Conservation (phyloP, 2,888 invertebrate genomes). For the Nephrotoma appendiculata region DNA sequence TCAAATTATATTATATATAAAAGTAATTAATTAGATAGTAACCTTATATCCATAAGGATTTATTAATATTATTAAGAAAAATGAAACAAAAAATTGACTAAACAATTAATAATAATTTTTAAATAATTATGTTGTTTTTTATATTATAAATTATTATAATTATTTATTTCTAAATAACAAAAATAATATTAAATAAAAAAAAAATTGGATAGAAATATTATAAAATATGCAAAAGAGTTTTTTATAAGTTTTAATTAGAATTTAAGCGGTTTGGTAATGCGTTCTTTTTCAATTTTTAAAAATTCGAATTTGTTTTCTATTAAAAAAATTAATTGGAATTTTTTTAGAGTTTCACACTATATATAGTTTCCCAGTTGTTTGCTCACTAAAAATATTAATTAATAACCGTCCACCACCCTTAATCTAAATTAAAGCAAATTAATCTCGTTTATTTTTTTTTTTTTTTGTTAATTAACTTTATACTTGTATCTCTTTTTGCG, state of each 20-base stretch:
- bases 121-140: not conserved
- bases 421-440: not conserved
- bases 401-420: not conserved
- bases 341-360: not conserved
- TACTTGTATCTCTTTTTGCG: not conserved
- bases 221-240: not conserved
- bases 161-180: not conserved
- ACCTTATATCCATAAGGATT: not conserved
- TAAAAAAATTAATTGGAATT: not conserved
- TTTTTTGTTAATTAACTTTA: not conserved
- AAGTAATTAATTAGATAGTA: not conserved
- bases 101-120: not conserved
- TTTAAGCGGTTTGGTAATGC: not conserved
- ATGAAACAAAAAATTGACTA: not conserved
- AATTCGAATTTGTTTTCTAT: not conserved
- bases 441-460: not conserved
- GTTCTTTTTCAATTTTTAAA: not conserved
- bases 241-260: not conserved
- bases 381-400: not conserved
- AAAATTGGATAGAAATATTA: not conserved
- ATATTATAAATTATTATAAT: not conserved
- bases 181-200: not conserved
- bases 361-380: not conserved
- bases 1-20: not conserved
- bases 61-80: not conserved